phyloP scores from a whole-genome alignment of 2,113 vertebrate species.

The Thamnaconus septentrionalis region DNA sequence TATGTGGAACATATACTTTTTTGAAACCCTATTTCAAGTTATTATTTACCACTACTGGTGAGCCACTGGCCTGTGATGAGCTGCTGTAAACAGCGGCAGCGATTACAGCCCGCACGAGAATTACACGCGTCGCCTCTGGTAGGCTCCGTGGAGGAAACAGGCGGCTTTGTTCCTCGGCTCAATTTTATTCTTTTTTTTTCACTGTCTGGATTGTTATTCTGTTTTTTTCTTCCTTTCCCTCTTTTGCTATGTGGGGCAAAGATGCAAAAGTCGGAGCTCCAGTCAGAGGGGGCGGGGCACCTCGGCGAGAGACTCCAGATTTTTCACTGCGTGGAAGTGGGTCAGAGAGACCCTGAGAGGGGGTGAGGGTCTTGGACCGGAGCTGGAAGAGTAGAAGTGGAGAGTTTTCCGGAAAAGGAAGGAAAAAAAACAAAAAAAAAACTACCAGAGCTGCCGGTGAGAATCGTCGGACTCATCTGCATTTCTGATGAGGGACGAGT shows the following conservation, averaged over 20 bases:
- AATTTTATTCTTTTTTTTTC: slow-evolving; percentile 21
- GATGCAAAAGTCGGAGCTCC: too few relatives aligned
- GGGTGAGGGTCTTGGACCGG: too few relatives aligned
- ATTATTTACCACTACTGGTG: too few relatives aligned
- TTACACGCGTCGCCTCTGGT: slow-evolving; percentile 25
- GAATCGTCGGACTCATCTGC: slow-evolving; percentile 45
- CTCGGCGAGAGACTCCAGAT: slow-evolving; percentile 18
- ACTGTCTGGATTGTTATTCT: not conserved
- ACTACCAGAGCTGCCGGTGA: slow-evolving; percentile 7
- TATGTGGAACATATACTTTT: too few relatives aligned
- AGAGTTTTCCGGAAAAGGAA: slow-evolving; percentile 4
- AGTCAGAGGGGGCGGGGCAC: too few relatives aligned
- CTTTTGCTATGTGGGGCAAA: slow-evolving; percentile 9
- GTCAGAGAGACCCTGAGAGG: slow-evolving; percentile 63
- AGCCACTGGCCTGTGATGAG: not conserved
- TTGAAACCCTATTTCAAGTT: too few relatives aligned
- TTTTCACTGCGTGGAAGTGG: slow-evolving; percentile 36
- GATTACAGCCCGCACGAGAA: slow-evolving; percentile 36
- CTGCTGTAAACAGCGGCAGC: slow-evolving; percentile 26
- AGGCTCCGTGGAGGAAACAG: slow-evolving; percentile 28
- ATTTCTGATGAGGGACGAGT: slow-evolving; percentile 52
- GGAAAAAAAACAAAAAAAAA: slow-evolving; percentile 42
- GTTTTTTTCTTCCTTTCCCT: slow-evolving; percentile 24
- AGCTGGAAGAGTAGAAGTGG: too few relatives aligned
- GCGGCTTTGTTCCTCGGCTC: slow-evolving; percentile 16